Conservation (phyloP, 2,797 vertebrate species). For the Megaceryle alcyon region DNA sequence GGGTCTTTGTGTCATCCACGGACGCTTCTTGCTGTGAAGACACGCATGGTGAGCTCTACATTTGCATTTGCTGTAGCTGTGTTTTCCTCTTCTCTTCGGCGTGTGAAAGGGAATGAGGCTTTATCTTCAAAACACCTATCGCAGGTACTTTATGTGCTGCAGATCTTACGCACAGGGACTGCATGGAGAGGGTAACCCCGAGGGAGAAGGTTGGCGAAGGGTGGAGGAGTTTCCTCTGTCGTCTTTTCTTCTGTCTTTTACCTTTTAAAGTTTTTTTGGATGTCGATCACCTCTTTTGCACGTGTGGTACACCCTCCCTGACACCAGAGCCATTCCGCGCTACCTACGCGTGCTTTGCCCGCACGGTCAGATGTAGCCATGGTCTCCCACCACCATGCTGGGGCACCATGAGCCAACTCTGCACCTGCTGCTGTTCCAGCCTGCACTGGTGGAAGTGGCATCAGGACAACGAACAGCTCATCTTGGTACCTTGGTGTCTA, state of each 20-base stretch:
- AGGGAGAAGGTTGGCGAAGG: neutral
- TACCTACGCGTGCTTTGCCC: fast-evolving
- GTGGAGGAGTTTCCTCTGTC: neutral
- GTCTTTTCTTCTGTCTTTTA: fast-evolving
- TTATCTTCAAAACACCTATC: neutral
- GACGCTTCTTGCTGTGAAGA: neutral
- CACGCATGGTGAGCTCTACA: neutral
- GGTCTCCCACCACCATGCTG: neutral
- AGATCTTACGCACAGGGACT: fast-evolving
- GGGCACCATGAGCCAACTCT: neutral
- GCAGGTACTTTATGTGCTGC: neutral
- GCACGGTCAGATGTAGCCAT: fast-evolving
- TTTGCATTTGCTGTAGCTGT: neutral
- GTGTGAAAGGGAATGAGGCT: neutral
- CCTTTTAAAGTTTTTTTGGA: neutral
- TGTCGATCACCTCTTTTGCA: neutral
- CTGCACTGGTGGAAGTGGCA: fast-evolving
- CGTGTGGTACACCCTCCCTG: neutral
- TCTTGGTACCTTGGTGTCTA: neutral
- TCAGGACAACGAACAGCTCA: neutral
- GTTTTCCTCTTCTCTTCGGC: neutral
- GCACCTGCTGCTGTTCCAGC: neutral
- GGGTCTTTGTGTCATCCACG: neutral
- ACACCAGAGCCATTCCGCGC: fast-evolving
- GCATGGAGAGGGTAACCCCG: neutral